A percentile compares a stretch with the other conserved stretches of the same genome.
Evolutionary conservation across 2,113 vertebrate species (phyloP).

Genomic region (Podocnemis expansa): DNA sequence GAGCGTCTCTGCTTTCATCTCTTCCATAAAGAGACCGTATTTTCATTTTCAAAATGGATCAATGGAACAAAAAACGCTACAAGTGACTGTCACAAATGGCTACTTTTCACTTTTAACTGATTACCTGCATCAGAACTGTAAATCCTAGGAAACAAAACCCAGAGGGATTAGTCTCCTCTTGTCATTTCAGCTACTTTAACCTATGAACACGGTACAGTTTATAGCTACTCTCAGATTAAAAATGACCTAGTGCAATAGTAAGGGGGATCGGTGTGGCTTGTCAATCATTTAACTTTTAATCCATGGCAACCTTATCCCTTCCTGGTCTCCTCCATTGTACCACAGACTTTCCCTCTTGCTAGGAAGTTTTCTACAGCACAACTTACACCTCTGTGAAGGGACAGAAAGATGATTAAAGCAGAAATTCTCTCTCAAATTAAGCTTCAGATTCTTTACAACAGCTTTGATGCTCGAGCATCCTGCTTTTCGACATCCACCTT

Average conservation of each 20-base stretch:
- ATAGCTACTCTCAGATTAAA: accelerated
- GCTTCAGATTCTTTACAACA: not conserved
- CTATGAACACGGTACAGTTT: not conserved
- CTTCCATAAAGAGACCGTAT: conserved; percentile 67
- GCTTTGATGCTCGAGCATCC: not conserved
- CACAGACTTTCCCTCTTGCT: not conserved
- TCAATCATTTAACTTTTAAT: not conserved
- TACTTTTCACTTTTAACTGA: not conserved
- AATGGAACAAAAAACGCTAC: not conserved
- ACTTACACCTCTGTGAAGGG: conserved; percentile 10
- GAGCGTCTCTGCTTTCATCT: conserved; percentile 21
- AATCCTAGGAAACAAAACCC: not conserved
- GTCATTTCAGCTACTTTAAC: not conserved
- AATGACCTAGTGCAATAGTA: not conserved
- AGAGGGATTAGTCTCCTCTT: not conserved
- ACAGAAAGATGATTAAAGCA: not conserved
- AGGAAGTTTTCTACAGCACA: not conserved
- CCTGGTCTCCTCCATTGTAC: not conserved
- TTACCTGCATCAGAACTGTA: not conserved
- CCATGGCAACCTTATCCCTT: not conserved
- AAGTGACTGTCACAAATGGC: not conserved
- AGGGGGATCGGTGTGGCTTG: not conserved
- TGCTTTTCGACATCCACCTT: not conserved
- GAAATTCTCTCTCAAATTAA: not conserved
- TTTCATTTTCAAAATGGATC: conserved; percentile 57